Evolutionary conservation across 2,888 invertebrate species (phyloP).

Genomic region (Anoncus sp.): DNA sequence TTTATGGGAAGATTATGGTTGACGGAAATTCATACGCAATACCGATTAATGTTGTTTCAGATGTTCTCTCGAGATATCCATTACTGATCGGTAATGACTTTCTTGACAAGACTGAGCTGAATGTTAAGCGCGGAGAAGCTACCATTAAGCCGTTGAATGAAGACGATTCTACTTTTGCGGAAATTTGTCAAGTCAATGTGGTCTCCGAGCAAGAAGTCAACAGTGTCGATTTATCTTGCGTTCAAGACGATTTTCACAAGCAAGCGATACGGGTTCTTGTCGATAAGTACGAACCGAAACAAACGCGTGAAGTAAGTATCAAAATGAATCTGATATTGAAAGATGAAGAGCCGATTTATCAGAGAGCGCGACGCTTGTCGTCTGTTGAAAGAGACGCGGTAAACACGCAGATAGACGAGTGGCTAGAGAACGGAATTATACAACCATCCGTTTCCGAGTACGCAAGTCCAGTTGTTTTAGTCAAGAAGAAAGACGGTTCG

Average conservation of each 20-base stretch:
- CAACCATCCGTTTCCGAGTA: slow-evolving; percentile 68
- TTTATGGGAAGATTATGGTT: background rate
- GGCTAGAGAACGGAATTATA: slow-evolving; percentile 63
- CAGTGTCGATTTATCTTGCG: background rate
- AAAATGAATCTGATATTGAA: slow-evolving; percentile 51
- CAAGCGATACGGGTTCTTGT: background rate
- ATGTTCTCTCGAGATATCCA: background rate
- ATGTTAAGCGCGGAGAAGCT: background rate
- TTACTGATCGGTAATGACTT: slow-evolving; percentile 1
- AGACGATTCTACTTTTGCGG: slow-evolving; percentile 4
- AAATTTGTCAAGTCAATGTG: background rate
- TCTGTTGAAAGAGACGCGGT: slow-evolving; percentile 54
- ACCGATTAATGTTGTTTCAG: background rate
- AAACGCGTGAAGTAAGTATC: slow-evolving; percentile 39
- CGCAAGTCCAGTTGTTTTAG: slow-evolving; percentile 68
- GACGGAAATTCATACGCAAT: slow-evolving; percentile 5
- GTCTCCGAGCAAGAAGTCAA: background rate
- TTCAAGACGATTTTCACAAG: background rate
- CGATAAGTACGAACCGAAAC: background rate
- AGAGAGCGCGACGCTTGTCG: slow-evolving; percentile 54
- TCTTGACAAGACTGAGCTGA: background rate
- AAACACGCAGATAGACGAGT: slow-evolving; percentile 56
- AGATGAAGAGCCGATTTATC: slow-evolving; percentile 61
- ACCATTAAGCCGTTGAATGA: slow-evolving; percentile 4
- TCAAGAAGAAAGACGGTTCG: slow-evolving; percentile 64